Evolutionary conservation across 2,797 vertebrate genomes (phyloP), one percentile per base, ranked within the genome.

Genomic region (Bradypus variegatus): DNA sequence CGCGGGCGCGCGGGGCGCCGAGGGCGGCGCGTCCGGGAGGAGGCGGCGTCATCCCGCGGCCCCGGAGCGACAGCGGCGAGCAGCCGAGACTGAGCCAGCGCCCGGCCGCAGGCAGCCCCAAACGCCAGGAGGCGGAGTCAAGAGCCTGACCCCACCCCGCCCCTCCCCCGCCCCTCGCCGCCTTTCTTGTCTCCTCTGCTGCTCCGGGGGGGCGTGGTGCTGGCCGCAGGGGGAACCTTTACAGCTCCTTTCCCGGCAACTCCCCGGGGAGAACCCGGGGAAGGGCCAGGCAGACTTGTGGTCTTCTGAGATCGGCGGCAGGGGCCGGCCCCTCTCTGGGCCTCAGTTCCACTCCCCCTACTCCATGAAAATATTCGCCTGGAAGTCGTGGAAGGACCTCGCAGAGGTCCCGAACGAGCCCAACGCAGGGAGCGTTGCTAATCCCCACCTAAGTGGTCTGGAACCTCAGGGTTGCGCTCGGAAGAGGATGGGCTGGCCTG

Each of bases 31-130:
- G 94, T 95, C 93, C 76, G 15, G 94, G 93, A 94, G 92, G 90
- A 94, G 95, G 95, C 94, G 94, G 95, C 94, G 96, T 94, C 95
- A 96, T 96, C 93, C 94, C 95, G 92, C 76, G 86, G 93, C 88
- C 95, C 84, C 13, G 87, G 92, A 95, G 93, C 94, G 81, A 94
- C 93, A 70, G 93, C 94, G 75, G 94, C 91, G 62, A 92, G 94
- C 94, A 77, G 93, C 82, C 38, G 55, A 92, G 95, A 95, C 95
- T 96, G 95, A 96, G 94, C 91, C 94, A 67, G 95, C 93, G 80
- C 95, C 94, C 72, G 82, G 89, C 89, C 67, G 64, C 82, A 84
- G 89, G 90, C 93, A 38, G 72, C 92, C 55, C 86, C 75, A 48
- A 85, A 83, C 81, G 64, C 60, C 50, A 53, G 94, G 88, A 73